These are phyloP conservation scores for Drosophila santomea DNA, from an alignment of 1,140 invertebrate species.

Conservation along the genomic window DNA sequence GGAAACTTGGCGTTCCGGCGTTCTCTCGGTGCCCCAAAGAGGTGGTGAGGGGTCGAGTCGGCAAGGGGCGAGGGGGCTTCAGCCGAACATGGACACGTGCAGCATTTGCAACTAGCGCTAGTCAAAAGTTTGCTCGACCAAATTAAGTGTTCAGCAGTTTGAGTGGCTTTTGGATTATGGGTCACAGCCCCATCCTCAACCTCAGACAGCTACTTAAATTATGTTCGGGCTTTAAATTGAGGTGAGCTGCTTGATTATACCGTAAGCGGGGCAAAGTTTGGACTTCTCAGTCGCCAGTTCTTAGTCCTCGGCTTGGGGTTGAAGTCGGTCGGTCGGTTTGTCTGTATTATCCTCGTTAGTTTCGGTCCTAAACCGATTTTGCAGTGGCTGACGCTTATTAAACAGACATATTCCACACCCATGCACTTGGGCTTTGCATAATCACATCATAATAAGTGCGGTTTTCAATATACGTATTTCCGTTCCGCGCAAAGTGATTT, in stretches of 20 bases:
- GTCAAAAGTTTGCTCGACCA: slow-evolving; percentile 56
- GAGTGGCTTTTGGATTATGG: slow-evolving; percentile 53
- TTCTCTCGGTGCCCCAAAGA: not conserved
- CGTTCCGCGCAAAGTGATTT: slow-evolving; percentile 49
- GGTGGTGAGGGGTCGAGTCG: not conserved
- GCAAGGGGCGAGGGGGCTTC: too few relatives aligned
- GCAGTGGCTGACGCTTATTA: slow-evolving; percentile 33
- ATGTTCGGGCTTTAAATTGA: slow-evolving; percentile 38
- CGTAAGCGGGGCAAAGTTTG: not conserved
- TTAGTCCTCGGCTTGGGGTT: not conserved
- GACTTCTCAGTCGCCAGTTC: slow-evolving; percentile 1
- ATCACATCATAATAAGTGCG: slow-evolving; percentile 66
- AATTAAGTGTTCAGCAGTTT: slow-evolving; percentile 64
- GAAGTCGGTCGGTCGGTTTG: not conserved
- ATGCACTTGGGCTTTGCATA: slow-evolving; percentile 23
- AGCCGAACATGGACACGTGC: slow-evolving; percentile 34
- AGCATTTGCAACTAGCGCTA: slow-evolving; percentile 59
- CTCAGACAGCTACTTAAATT: slow-evolving; percentile 32
- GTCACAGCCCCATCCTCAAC: slow-evolving; percentile 18
- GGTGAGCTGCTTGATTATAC: slow-evolving; percentile 2
- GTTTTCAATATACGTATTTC: slow-evolving; percentile 44
- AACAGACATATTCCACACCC: slow-evolving; percentile 17
- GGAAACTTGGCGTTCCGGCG: too few relatives aligned
- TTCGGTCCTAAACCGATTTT: slow-evolving; percentile 50
- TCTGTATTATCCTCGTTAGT: slow-evolving; percentile 9